Percentiles rank a stretch among this genome's conserved stretches.
Evolutionary conservation across 2,797 vertebrate genomes (phyloP).

Genomic region (Parauchenoglanis punctatus): DNA sequence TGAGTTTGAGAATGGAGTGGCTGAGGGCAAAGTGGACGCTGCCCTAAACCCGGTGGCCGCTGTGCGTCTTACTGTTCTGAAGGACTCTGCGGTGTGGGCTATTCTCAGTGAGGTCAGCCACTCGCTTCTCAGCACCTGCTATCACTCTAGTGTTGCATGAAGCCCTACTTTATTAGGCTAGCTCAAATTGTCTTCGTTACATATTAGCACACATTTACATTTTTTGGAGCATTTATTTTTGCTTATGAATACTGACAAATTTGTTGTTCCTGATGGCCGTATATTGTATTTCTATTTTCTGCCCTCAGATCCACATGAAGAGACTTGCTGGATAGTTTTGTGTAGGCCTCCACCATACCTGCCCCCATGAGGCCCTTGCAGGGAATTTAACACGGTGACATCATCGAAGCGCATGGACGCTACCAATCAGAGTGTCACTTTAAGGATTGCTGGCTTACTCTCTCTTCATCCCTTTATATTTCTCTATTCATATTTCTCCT

Average conservation of each 20-base stretch:
- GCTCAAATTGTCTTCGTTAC: neutral
- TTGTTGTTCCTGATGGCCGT: neutral
- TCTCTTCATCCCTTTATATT: slow-evolving; percentile 36
- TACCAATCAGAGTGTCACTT: slow-evolving; percentile 58
- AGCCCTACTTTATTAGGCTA: neutral
- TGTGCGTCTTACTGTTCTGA: slow-evolving; percentile 88
- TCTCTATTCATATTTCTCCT: slow-evolving; percentile 3
- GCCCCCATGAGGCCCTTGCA: slow-evolving; percentile 59
- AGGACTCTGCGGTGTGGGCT: slow-evolving; percentile 95
- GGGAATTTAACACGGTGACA: slow-evolving; percentile 68
- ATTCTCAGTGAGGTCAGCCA: slow-evolving; percentile 93
- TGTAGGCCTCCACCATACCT: slow-evolving; percentile 55
- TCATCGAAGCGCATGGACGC: slow-evolving; percentile 63
- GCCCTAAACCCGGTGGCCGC: slow-evolving; percentile 88
- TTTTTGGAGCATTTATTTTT: neutral
- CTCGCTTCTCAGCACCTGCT: neutral
- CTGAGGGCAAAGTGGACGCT: slow-evolving; percentile 87
- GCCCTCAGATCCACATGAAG: slow-evolving; percentile 96
- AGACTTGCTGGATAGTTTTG: slow-evolving; percentile 83
- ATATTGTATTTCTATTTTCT: slow-evolving; percentile 59
- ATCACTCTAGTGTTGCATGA: neutral
- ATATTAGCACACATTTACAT: neutral
- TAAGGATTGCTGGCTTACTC: slow-evolving; percentile 51
- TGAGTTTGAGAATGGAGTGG: slow-evolving; percentile 90
- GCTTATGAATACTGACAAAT: neutral